Conservation (phyloP, 2,888 invertebrate genomes). For the Rapana venosa region DNA sequence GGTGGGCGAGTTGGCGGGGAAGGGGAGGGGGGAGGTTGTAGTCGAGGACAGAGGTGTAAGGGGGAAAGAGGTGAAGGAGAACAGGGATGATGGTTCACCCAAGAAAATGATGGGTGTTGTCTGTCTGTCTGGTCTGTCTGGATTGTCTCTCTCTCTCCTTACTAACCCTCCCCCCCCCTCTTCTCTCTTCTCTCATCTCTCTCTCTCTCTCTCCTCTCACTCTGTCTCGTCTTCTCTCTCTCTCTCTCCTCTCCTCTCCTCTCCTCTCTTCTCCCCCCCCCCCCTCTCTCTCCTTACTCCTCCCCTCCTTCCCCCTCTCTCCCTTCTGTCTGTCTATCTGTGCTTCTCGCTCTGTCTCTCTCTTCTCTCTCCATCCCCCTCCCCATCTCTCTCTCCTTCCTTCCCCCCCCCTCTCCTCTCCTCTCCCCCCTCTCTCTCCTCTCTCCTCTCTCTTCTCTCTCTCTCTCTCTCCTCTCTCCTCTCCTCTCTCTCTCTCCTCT, state of each 20-base stretch:
- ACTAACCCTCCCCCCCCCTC: too few species aligned
- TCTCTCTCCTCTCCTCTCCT: neutral
- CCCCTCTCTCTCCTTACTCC: neutral
- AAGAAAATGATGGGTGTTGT: neutral
- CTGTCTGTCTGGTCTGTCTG: neutral
- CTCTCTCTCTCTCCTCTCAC: constrained; percentile 6
- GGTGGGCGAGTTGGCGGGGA: too few species aligned
- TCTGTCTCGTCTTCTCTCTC: constrained; percentile 11
- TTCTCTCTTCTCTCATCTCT: neutral
- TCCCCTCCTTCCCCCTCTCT: neutral
- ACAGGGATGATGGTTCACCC: too few species aligned
- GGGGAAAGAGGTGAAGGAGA: too few species aligned
- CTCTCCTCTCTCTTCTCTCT: neutral
- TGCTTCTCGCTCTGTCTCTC: neutral
- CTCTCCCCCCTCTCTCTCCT: neutral
- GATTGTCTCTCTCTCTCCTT: too few species aligned
- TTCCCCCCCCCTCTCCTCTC: neutral
- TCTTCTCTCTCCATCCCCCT: neutral
- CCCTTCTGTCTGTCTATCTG: too few species aligned
- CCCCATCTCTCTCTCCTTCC: neutral
- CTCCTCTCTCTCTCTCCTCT: too few species aligned
- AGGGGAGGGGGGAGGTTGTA: too few species aligned
- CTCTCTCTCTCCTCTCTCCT: constrained; percentile 18
- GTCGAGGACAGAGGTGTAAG: too few species aligned
- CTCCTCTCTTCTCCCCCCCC: neutral